Base-by-base conservation (phyloP, 2,888 invertebrate species). In the Agelastica alni region DNA sequence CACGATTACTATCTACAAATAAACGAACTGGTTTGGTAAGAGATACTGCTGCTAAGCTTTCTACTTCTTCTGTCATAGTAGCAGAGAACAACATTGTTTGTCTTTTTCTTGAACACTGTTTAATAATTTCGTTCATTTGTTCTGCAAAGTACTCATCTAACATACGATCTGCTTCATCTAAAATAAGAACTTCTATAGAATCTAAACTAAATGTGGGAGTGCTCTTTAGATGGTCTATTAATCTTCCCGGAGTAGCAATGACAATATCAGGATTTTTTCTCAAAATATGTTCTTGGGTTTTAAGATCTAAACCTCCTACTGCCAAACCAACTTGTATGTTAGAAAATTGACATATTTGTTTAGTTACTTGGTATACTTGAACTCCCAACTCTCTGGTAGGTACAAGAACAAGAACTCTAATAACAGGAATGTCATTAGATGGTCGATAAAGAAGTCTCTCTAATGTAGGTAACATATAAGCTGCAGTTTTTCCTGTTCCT, bases 71-170 rank as follows among this genome's bases (percentile, higher is more conserved):
- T n/a, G 96, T 96, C 97, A 99, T 98, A 9, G 99, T 99, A 26
- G 99, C 99, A 0, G 98, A 98, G 80, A 98, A 98, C 53, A 99
- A 79, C 85, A 99, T 91, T 0, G 96, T 98, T 78, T 99, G 98
- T 6, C 97, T 83, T 10, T 89, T 93, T 52, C 87, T 84, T 0
- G 95, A 85, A 76, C 98, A 98, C 67, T 95, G 89, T 12, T 88
- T 86, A 43, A 99, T 92, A 67, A 99, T 93, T 78, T 98, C 96
- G 72, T 96, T 97, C 95, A 99, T 96, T 77, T 99, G 99, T 64
- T 97, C 96, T 0, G 95, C 94, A 79, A 99, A 99, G 76, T 95
- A 94, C 73, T 98, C 97, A 76, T 99, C 98, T 61, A 99, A 77
- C 96, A 99, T 98, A 66, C 96, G 67, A 75, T 90, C 89, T 32